Percentiles rank a stretch among this genome's conserved stretches.
Evolutionary conservation across 2,113 vertebrate species (phyloP).

Genomic region (Sturnira hondurensis): DNA sequence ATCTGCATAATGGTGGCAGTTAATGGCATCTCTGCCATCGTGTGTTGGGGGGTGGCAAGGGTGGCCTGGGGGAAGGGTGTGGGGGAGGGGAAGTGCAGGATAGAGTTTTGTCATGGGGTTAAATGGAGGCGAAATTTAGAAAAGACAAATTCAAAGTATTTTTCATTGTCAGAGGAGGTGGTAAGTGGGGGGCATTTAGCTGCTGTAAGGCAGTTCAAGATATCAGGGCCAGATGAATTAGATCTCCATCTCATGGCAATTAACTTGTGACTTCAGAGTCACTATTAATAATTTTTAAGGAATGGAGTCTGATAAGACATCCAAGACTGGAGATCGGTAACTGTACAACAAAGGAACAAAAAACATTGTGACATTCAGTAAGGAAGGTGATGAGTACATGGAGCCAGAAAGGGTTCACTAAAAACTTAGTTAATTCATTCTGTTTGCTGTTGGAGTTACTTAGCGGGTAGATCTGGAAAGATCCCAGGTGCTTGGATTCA

Average conservation of each 20-base stretch:
- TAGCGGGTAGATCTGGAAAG: not conserved
- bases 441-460: constrained; percentile 17
- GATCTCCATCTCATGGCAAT: not conserved
- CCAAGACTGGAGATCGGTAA: not conserved
- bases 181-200: not conserved
- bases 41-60: not conserved
- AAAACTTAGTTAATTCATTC: not conserved
- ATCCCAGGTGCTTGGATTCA: not conserved
- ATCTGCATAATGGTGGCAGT: not conserved
- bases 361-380: not conserved
- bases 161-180: not conserved
- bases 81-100: not conserved
- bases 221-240: not conserved
- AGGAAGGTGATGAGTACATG: not conserved
- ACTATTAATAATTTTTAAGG: constrained; percentile 14
- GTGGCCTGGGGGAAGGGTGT: not conserved
- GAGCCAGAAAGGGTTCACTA: constrained; percentile 39
- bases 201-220: not conserved
- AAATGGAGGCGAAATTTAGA: constrained; percentile 1
- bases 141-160: not conserved
- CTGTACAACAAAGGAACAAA: not conserved
- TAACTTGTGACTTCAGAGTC: constrained; percentile 12
- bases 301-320: not conserved
- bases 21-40: not conserved
- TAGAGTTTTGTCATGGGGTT: not conserved